phyloP scores from a whole-genome alignment of 2,888 invertebrate species.

The Abscondita cerata region DNA sequence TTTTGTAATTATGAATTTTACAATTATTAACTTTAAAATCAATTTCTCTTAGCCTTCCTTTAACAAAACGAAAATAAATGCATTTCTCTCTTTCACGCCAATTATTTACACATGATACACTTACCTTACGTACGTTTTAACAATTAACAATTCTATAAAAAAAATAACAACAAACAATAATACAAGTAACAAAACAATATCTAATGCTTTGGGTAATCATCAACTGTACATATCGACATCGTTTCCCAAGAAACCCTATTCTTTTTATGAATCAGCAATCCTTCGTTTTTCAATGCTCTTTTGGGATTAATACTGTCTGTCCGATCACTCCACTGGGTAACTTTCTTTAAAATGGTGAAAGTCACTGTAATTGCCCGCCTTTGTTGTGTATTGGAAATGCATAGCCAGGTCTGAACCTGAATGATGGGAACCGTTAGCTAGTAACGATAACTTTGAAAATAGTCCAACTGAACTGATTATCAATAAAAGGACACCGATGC shows the following conservation, averaged over 20 bases:
- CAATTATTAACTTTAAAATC: too few relatives aligned
- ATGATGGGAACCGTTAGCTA: constrained; percentile 37
- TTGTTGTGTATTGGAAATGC: constrained; percentile 53
- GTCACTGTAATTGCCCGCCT: constrained; percentile 32
- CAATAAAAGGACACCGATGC: constrained; percentile 63
- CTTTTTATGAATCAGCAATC: constrained; percentile 41
- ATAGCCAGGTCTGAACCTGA: constrained; percentile 41
- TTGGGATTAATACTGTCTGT: constrained; percentile 24
- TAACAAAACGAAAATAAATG: too few relatives aligned
- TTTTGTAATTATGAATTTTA: too few relatives aligned
- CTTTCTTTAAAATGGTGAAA: constrained; percentile 13
- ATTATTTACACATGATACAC: too few relatives aligned
- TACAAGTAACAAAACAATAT: too few relatives aligned
- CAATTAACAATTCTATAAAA: too few relatives aligned
- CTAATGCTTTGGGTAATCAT: too few relatives aligned
- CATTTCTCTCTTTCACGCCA: too few relatives aligned
- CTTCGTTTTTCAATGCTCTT: constrained; percentile 38
- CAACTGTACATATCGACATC: not conserved
- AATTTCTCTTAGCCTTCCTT: too few relatives aligned
- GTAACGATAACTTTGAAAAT: constrained; percentile 53
- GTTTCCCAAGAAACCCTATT: constrained; percentile 31
- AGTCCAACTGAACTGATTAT: constrained; percentile 61
- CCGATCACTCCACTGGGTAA: constrained; percentile 11
- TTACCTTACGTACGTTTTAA: too few relatives aligned
- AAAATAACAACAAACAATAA: too few relatives aligned